Percentiles rank a stretch among this genome's conserved stretches.
phyloP scores from a whole-genome alignment of 2,113 vertebrate species.

The Calyptommatus sinebrachiatus region DNA sequence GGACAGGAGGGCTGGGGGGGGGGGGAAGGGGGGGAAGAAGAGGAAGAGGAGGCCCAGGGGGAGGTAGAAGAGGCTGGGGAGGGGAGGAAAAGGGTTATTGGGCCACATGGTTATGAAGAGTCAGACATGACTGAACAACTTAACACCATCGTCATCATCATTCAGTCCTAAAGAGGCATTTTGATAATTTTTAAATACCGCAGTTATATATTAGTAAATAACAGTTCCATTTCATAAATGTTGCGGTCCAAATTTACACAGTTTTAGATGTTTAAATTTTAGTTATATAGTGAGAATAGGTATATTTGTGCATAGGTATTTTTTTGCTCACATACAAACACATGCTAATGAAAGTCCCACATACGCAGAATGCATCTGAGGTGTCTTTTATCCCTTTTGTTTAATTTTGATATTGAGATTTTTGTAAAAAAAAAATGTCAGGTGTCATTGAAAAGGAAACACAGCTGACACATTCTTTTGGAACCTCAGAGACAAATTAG shows the following conservation, averaged over 20 bases:
- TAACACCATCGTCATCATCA: no score
- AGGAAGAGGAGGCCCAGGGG: no score
- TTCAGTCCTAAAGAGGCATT: not conserved
- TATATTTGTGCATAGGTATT: not conserved
- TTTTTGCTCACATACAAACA: no score
- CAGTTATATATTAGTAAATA: not conserved
- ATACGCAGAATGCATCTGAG: not conserved
- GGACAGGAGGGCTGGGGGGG: no score
- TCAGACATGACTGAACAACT: no score
- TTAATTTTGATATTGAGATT: slow-evolving; percentile 32
- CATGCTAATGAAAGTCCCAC: no score
- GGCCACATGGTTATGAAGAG: no score
- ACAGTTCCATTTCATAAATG: not conserved
- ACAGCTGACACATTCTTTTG: slow-evolving; percentile 34
- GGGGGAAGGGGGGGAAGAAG: no score
- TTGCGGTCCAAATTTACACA: not conserved
- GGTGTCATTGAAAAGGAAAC: slow-evolving; percentile 38
- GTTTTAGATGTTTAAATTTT: not conserved
- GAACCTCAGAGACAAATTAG: slow-evolving; percentile 24
- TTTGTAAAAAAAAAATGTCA: slow-evolving; percentile 17
- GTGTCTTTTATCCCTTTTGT: slow-evolving; percentile 12
- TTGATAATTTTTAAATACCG: not conserved
- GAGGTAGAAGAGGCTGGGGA: no score
- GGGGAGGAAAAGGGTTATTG: no score
- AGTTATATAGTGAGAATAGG: not conserved